Conservation (phyloP, 2,797 vertebrate species). For the Capromys pilorides region DNA sequence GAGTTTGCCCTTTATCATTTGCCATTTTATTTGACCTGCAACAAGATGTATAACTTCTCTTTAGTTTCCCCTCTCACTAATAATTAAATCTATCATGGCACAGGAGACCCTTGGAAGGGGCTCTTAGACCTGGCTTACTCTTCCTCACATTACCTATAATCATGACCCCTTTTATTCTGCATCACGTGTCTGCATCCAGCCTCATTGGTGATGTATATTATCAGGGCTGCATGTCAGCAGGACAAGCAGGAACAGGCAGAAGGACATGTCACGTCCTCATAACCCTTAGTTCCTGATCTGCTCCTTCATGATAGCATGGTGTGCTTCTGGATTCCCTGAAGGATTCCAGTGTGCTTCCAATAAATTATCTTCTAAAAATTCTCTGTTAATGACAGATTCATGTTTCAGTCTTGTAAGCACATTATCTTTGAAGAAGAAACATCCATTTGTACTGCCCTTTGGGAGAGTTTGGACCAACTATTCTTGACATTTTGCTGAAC, state of each 20-base stretch:
- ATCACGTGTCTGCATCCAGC: fast-evolving
- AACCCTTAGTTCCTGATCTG: not conserved
- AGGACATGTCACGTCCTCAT: not conserved
- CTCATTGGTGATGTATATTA: fast-evolving
- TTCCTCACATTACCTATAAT: not conserved
- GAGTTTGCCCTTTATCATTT: not conserved
- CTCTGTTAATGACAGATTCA: constrained; percentile 33
- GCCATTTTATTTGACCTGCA: not conserved
- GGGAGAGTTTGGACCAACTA: constrained; percentile 28
- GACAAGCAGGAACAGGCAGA: fast-evolving
- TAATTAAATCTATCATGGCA: not conserved
- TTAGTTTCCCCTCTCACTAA: not conserved
- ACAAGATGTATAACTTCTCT: not conserved
- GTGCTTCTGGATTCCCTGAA: not conserved
- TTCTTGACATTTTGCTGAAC: constrained; percentile 50
- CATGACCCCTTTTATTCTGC: too few species aligned
- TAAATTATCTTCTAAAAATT: not conserved
- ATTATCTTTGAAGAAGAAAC: constrained; percentile 26
- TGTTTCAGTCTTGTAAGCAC: not conserved
- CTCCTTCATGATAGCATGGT: not conserved
- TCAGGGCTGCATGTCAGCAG: not conserved
- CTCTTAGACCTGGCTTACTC: fast-evolving
- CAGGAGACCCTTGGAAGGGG: not conserved
- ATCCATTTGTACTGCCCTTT: not conserved
- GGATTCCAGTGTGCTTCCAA: not conserved